These are phyloP conservation scores for Allygus modestus DNA, from an alignment of 2,888 invertebrate species.

Conservation along the genomic window DNA sequence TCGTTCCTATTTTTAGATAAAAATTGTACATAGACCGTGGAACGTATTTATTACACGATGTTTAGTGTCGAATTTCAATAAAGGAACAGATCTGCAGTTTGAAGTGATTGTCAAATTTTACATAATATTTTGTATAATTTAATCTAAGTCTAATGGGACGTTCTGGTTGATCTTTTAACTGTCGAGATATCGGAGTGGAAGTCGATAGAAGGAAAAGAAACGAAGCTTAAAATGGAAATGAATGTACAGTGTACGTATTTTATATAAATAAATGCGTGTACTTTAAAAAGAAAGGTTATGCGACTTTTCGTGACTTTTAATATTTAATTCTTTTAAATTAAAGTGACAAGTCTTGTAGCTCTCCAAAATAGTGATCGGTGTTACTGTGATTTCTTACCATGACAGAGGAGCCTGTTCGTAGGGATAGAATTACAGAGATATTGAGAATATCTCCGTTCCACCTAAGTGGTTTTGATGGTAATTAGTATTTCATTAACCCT, in stretches of 20 bases:
- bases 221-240: background rate
- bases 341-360: background rate
- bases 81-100: no score
- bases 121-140: background rate
- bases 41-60: constrained; percentile 40
- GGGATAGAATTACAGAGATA: no score
- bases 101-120: background rate
- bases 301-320: no score
- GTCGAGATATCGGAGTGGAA: background rate
- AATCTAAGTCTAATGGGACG: background rate
- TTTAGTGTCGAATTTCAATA: background rate
- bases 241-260: background rate
- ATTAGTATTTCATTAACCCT: no score
- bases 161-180: background rate
- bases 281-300: background rate
- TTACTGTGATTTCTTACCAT: constrained; percentile 13
- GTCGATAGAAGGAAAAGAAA: background rate
- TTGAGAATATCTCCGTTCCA: no score
- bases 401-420: background rate
- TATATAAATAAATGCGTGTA: background rate
- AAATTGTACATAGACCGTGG: constrained; percentile 37
- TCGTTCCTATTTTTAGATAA: constrained; percentile 52
- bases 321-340: background rate
- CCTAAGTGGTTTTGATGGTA: no score
- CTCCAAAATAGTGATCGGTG: background rate